A percentile compares a stretch with the other conserved stretches of the same genome.
Conservation (phyloP, 2,797 vertebrate genomes). For the Falco cherrug region DNA sequence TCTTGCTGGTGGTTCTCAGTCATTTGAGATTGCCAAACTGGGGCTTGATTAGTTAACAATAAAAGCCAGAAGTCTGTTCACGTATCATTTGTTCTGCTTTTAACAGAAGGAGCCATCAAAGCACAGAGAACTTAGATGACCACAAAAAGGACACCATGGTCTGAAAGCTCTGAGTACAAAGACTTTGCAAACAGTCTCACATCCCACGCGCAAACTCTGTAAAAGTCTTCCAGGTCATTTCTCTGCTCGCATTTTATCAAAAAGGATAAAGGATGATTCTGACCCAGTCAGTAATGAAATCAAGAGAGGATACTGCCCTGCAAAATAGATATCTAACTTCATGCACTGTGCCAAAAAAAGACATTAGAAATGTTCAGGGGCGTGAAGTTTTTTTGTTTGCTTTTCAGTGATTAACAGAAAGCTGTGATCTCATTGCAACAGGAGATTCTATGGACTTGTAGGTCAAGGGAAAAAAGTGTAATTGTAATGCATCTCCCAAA, state of each 20-base stretch:
- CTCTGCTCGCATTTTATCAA: background rate
- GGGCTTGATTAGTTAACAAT: background rate
- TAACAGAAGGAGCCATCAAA: slow-evolving; percentile 51
- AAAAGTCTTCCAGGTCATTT: background rate
- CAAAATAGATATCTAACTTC: background rate
- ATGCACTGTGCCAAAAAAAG: background rate
- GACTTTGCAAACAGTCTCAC: background rate
- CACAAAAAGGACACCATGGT: background rate
- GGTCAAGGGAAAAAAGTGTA: background rate
- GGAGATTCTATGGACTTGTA: background rate
- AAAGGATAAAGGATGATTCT: background rate
- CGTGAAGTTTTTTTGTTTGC: background rate
- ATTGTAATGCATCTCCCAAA: background rate
- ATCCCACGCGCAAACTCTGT: background rate
- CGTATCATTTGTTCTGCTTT: background rate
- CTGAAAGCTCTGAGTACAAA: background rate
- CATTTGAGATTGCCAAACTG: background rate
- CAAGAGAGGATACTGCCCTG: background rate
- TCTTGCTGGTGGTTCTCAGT: background rate
- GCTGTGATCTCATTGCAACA: background rate
- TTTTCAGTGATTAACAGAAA: background rate
- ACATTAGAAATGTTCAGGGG: background rate
- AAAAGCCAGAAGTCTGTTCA: background rate
- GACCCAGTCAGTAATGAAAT: background rate
- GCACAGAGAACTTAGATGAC: slow-evolving; percentile 10